Conservation (phyloP, 2,888 invertebrate species). For the Pheosia tremula region DNA sequence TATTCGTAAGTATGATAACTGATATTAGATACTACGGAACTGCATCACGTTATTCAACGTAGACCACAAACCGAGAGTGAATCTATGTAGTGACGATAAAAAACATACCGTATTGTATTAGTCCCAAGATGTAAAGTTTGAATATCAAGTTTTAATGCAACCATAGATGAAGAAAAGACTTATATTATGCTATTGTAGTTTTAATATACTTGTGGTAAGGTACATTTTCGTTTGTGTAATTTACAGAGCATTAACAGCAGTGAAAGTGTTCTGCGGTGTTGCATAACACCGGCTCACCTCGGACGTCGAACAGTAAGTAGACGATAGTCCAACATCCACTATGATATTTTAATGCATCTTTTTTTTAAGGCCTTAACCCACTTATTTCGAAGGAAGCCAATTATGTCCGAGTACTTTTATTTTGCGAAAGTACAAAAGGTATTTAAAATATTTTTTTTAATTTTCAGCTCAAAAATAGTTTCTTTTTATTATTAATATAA, state of each 20-base stretch:
- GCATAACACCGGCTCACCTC: conserved; percentile 70
- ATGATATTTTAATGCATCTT: conserved; percentile 26
- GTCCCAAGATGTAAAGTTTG: conserved; percentile 22
- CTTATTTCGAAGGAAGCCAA: background rate
- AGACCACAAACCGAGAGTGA: conserved; percentile 28
- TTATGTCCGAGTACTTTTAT: too few relatives aligned
- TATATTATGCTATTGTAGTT: background rate
- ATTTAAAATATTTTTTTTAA: background rate
- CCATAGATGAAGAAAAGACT: conserved; percentile 27
- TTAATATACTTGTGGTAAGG: conserved; percentile 32
- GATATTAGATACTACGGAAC: conserved; percentile 38
- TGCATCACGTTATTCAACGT: conserved; percentile 32
- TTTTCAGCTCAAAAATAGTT: too few relatives aligned
- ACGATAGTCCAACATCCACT: conserved; percentile 44
- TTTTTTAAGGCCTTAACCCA: conserved; percentile 2
- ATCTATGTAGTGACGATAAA: conserved; percentile 9
- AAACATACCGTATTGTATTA: conserved; percentile 19
- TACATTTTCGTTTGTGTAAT: conserved; percentile 41
- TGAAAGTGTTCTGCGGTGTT: conserved; percentile 73
- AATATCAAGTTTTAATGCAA: conserved; percentile 27
- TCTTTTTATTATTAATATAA: too few relatives aligned
- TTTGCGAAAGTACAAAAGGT: too few relatives aligned
- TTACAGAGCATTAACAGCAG: conserved; percentile 47
- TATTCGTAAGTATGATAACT: conserved; percentile 10
- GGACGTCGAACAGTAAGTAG: conserved; percentile 49